Base-by-base conservation (phyloP, 92 coral and sea anemone species). In the Galaxea fascicularis region DNA sequence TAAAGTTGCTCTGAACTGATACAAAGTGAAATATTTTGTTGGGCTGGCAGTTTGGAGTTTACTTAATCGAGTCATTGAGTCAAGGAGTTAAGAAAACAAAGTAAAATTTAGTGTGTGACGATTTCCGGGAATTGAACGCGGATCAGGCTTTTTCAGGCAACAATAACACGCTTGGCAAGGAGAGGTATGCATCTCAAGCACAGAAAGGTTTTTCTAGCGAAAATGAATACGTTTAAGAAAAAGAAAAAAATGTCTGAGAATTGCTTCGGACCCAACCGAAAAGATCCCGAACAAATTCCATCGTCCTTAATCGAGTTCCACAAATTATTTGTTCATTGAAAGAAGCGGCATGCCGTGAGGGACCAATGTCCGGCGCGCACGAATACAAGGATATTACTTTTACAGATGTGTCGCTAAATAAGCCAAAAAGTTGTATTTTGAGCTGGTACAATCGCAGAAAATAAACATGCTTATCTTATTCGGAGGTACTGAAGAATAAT, bases 401-500 rank as follows among this genome's bases (percentile, higher is more conserved):
- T 89, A 76, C 95, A 91, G 95, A 91, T 91, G 95, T 88, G 86
- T 71, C 72, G 70, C 52, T 60, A 56, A 21, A 26, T 71, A 18
- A 63, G 62, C 39, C 39, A 44, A 69, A 31, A 79, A 79, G 68
- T 64, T 68, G 28, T 17, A 59, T 76, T 80, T 80, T 80, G 52
- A 70, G 49, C 22, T 45, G 51, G 45, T 59, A 26, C 27, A 58
- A 70, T 22, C 27, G 29, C 57, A 69, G 57, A 71, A 58, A 41
- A 82, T 69, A 35, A 71, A 41, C 58, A 25, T 44, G 9, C 30
- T 68, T 71, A 70, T 57, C 86, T 44, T 22, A 56, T 13, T 58
- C 18, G 60, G 4, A 44, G 64, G 56, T 54, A 39, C 68, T 26
- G 10, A 6, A 26, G 14, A 22, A 44, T 16, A 10, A 18, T 5